Conservation (phyloP, 2,888 invertebrate genomes). For the Drosophila nigricruria region DNA sequence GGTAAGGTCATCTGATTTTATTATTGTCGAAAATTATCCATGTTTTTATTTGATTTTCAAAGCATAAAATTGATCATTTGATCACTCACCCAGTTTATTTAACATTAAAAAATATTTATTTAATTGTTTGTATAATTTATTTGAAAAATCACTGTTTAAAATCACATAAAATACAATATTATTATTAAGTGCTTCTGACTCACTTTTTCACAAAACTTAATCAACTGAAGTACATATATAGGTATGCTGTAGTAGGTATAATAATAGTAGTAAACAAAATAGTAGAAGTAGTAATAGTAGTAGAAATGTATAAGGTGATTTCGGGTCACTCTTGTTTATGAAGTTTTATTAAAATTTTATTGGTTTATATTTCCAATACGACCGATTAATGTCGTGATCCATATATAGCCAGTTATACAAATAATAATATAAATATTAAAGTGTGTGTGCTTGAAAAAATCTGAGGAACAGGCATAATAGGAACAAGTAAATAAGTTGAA, state of each 20-base stretch:
- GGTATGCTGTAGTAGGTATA: neutral
- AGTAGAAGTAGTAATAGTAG: neutral
- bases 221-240: neutral
- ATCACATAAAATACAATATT: slow-evolving; percentile 49
- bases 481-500: slow-evolving; percentile 34
- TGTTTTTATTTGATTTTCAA: too few species aligned
- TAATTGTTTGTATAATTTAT: slow-evolving; percentile 42
- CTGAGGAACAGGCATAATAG: slow-evolving; percentile 10
- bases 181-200: slow-evolving; percentile 2
- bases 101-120: too few species aligned
- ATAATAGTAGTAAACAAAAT: neutral
- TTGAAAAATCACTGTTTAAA: slow-evolving; percentile 50
- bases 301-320: neutral
- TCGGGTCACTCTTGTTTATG: neutral
- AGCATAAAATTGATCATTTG: too few species aligned
- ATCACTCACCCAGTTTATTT: too few species aligned
- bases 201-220: neutral
- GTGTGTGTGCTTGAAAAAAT: neutral
- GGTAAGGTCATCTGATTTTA: neutral
- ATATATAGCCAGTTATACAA: too few species aligned
- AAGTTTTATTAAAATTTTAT: too few species aligned
- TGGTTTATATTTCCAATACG: too few species aligned
- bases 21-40: too few species aligned
- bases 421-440: too few species aligned
- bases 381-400: too few species aligned